These are phyloP conservation scores for Drepanosiphum platanoidis DNA, from an alignment of 2,888 invertebrate genomes.

Conservation along the genomic window DNA sequence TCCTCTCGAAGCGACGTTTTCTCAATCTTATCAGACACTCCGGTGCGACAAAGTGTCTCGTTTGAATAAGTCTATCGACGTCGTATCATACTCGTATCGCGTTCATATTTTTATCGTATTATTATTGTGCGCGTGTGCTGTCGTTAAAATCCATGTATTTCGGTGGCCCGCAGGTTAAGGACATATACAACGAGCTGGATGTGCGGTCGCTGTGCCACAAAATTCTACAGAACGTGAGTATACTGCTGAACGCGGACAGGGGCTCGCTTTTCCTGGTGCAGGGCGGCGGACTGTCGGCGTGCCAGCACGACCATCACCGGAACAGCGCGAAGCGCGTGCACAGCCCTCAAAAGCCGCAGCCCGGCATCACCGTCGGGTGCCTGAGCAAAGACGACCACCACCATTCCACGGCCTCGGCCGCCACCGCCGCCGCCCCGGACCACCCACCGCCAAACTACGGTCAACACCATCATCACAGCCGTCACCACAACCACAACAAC, in stretches of 20 bases:
- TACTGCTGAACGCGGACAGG: constrained; percentile 88
- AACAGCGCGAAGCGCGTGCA: constrained; percentile 32
- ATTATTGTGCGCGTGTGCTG: no score
- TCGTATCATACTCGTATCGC: no score
- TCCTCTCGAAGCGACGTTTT: no score
- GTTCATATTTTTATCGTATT: no score
- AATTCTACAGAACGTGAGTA: constrained; percentile 93
- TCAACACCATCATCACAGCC: constrained; percentile 8
- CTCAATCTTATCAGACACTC: no score
- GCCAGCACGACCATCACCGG: constrained; percentile 56
- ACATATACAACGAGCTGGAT: constrained; percentile 95
- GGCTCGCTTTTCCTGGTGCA: constrained; percentile 93
- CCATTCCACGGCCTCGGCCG: neutral
- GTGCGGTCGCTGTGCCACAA: constrained; percentile 94
- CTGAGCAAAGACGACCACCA: constrained; percentile 59
- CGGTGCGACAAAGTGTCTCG: no score
- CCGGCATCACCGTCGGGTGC: constrained; percentile 57
- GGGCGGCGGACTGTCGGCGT: constrained; percentile 70
- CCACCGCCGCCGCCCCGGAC: neutral
- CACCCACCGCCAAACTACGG: neutral
- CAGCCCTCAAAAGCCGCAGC: constrained; percentile 37
- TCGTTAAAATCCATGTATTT: no score
- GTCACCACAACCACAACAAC: constrained; percentile 27
- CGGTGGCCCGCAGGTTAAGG: constrained; percentile 80
- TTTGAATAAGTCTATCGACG: no score